These are phyloP conservation scores for Centrocercus urophasianus DNA, from an alignment of 2,113 vertebrate species.

Conservation along the genomic window DNA sequence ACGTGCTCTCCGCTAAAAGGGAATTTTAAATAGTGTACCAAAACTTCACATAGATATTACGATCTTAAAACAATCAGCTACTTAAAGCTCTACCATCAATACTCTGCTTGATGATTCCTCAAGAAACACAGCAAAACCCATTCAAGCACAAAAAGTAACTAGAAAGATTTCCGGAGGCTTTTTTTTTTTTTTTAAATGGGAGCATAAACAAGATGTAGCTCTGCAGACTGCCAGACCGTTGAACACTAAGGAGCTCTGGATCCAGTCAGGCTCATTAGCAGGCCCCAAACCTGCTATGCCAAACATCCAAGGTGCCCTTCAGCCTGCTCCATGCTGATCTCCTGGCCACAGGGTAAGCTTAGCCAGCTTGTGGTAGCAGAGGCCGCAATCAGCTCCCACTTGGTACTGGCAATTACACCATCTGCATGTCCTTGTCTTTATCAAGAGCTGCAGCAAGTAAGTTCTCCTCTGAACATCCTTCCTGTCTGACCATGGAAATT, in stretches of 20 bases:
- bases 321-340: background rate
- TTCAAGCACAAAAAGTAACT: background rate
- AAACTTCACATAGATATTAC: background rate
- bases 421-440: background rate
- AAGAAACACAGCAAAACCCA: constrained; percentile 42
- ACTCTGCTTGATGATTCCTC: constrained; percentile 55
- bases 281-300: too few species aligned
- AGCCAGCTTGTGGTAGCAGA: background rate
- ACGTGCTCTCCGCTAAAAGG: background rate
- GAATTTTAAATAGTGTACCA: background rate
- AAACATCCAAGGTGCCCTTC: too few species aligned
- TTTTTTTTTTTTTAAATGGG: background rate
- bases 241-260: background rate
- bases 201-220: background rate
- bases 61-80: constrained; percentile 41
- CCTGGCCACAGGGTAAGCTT: background rate
- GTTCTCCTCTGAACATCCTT: background rate
- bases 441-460: background rate
- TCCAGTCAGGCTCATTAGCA: background rate
- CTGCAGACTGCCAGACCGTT: background rate
- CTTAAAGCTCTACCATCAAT: constrained; percentile 13
- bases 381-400: background rate
- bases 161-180: background rate
- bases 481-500: background rate
- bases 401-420: background rate